Evolutionary conservation across 2,888 invertebrate species (phyloP).

Genomic region (Andricus quercusramuli): DNA sequence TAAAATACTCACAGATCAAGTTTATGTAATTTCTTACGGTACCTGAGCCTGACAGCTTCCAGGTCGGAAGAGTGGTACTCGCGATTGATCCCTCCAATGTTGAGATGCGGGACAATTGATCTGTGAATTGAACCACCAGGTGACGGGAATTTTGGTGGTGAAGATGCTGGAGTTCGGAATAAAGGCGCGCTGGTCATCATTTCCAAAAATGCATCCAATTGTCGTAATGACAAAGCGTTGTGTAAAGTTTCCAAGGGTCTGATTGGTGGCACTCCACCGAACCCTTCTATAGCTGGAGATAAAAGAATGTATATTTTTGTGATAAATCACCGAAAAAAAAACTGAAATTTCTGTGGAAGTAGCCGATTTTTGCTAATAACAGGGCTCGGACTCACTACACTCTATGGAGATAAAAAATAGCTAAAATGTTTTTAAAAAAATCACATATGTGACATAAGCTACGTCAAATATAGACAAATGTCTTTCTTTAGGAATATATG

Average conservation of each 20-base stretch:
- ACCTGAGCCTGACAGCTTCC: slow-evolving; percentile 76
- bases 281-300: slow-evolving; percentile 86
- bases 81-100: slow-evolving; percentile 66
- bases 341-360: no score
- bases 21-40: slow-evolving; percentile 64
- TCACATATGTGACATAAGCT: no score
- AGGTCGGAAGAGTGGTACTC: slow-evolving; percentile 71
- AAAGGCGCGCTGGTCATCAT: slow-evolving; percentile 89
- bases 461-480: no score
- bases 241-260: slow-evolving; percentile 98
- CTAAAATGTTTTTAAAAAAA: no score
- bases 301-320: neutral
- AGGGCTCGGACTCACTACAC: no score
- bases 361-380: no score
- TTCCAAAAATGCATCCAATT: slow-evolving; percentile 94
- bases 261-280: slow-evolving; percentile 96
- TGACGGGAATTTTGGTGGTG: slow-evolving; percentile 84
- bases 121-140: slow-evolving; percentile 75
- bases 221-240: slow-evolving; percentile 95
- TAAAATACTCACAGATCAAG: slow-evolving; percentile 61
- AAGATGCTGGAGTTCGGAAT: slow-evolving; percentile 86
- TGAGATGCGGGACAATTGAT: slow-evolving; percentile 66
- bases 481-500: no score
- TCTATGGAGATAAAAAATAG: no score
- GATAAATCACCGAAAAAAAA: no score